Conservation (phyloP, 2,888 invertebrate genomes). For the Scaptomyza reducta region DNA sequence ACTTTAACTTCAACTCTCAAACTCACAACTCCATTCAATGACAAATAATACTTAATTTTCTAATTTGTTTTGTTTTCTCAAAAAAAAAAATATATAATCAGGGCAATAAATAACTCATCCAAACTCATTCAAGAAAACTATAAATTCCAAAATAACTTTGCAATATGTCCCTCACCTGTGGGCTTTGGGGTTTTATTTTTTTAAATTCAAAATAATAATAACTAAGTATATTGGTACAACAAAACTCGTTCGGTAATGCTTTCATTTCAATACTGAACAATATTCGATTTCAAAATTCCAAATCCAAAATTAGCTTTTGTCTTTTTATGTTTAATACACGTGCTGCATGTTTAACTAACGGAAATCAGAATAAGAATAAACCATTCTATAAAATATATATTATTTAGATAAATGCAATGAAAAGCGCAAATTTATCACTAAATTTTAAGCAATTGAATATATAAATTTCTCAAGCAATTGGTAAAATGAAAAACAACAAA, state of each 20-base stretch:
- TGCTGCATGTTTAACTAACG: conserved; percentile 58
- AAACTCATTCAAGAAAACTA: conserved; percentile 32
- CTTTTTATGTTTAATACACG: conserved; percentile 52
- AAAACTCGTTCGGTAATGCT: conserved; percentile 28
- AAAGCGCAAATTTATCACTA: conserved; percentile 38
- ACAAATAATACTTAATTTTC: conserved; percentile 24
- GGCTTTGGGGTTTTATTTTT: conserved; percentile 30
- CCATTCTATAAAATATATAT: conserved; percentile 1
- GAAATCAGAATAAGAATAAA: conserved; percentile 4
- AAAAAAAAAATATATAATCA: conserved; percentile 10
- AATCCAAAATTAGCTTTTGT: conserved; percentile 29
- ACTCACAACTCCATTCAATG: conserved; percentile 24
- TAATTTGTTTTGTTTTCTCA: conserved; percentile 37
- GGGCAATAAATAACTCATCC: conserved; percentile 26
- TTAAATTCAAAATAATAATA: conserved; percentile 5
- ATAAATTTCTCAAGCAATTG: conserved; percentile 18
- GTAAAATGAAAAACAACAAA: conserved; percentile 30
- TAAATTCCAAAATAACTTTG: conserved; percentile 29
- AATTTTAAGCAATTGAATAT: conserved; percentile 13
- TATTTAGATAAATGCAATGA: conserved; percentile 42
- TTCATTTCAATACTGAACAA: conserved; percentile 9
- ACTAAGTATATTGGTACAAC: conserved; percentile 24
- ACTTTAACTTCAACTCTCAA: conserved; percentile 10
- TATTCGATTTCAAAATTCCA: not conserved
- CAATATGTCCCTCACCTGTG: conserved; percentile 39